Evolutionary conservation across 2,113 vertebrate species (phyloP).

Genomic region (Myodes glareolus): DNA sequence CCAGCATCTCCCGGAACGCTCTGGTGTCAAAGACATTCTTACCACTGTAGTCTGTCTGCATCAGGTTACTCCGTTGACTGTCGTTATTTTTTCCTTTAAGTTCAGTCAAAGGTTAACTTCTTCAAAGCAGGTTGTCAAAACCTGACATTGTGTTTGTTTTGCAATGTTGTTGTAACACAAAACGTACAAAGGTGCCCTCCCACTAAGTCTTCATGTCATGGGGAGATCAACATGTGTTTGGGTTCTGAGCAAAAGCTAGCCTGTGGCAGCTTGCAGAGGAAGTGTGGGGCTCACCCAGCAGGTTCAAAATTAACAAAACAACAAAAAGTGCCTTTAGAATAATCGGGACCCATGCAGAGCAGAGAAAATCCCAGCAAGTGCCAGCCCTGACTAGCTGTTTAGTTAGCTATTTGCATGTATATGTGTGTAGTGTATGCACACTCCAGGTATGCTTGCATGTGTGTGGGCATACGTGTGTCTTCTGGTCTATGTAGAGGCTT

Average conservation of each 20-base stretch:
- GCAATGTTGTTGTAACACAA: conserved; percentile 49
- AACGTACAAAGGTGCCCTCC: conserved; percentile 28
- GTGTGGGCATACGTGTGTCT: not conserved
- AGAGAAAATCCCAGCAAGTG: not conserved
- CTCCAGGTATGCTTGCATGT: not conserved
- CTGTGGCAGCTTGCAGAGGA: conserved; percentile 53
- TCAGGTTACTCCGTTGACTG: conserved; percentile 54
- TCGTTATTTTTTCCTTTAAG: conserved; percentile 51
- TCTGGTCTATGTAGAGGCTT: not conserved
- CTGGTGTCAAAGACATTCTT: conserved; percentile 24
- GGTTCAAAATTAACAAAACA: conserved; percentile 34
- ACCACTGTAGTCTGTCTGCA: conserved; percentile 52
- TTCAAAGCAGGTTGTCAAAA: conserved; percentile 70
- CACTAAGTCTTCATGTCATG: not conserved
- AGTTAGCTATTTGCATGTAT: not conserved
- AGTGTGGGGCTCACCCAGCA: conserved; percentile 52
- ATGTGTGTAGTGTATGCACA: not conserved
- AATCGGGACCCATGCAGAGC: conserved; percentile 55
- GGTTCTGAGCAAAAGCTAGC: conserved; percentile 54
- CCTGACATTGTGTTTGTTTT: conserved; percentile 65
- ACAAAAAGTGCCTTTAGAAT: conserved; percentile 54
- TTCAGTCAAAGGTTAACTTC: conserved; percentile 71
- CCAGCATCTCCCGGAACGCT: conserved; percentile 55
- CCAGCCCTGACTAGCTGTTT: conserved; percentile 47
- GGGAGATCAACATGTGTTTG: conserved; percentile 16